These are phyloP conservation scores for Drosophila rellima DNA, from an alignment of 2,888 invertebrate genomes.

Conservation along the genomic window DNA sequence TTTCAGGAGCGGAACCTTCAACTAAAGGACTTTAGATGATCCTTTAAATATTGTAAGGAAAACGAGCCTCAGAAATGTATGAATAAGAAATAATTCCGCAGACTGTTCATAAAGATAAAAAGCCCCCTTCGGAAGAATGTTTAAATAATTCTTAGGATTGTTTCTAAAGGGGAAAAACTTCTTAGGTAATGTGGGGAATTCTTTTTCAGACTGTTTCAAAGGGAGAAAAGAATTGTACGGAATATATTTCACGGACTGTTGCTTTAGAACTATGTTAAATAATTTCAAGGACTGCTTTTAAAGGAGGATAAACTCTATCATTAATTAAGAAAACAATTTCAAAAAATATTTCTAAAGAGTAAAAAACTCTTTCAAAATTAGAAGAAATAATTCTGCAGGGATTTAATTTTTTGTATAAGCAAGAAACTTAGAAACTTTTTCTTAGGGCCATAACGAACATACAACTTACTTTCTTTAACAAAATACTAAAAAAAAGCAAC, in stretches of 20 bases:
- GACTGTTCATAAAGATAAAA: too few species aligned
- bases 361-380: background rate
- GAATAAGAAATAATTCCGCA: too few species aligned
- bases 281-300: background rate
- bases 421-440: background rate
- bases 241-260: too few species aligned
- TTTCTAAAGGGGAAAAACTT: too few species aligned
- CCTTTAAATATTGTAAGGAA: background rate
- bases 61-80: background rate
- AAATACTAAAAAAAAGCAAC: background rate
- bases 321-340: background rate
- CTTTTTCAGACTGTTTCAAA: too few species aligned
- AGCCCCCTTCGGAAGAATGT: background rate
- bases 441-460: background rate
- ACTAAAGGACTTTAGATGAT: background rate
- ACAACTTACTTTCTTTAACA: too few species aligned
- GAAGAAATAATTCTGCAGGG: background rate
- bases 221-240: too few species aligned
- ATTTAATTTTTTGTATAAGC: background rate
- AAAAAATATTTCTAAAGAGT: background rate
- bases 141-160: background rate
- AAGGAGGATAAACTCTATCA: background rate
- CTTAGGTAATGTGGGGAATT: too few species aligned
- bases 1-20: constrained; percentile 15
- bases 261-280: background rate